These are phyloP conservation scores for Motacilla alba DNA, from an alignment of 2,113 vertebrate species.

Conservation along the genomic window DNA sequence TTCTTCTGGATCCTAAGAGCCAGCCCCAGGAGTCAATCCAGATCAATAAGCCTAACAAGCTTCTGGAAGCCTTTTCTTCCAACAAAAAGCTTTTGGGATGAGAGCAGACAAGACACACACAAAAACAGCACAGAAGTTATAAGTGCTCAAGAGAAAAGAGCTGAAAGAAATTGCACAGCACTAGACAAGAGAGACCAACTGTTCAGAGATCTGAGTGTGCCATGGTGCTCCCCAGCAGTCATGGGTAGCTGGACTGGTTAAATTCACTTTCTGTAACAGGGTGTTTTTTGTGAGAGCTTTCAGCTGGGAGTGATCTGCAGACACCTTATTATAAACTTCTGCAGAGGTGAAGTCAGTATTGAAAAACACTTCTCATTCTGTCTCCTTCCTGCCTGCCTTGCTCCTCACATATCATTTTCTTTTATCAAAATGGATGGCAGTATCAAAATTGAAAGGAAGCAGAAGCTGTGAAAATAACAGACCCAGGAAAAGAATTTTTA, in stretches of 20 bases:
- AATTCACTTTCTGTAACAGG: constrained; percentile 1
- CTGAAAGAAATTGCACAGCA: not conserved
- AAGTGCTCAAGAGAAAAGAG: not conserved
- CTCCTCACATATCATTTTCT: constrained; percentile 62
- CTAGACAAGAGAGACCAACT: not conserved
- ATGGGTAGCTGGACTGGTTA: not conserved
- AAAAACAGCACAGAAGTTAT: not conserved
- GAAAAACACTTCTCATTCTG: constrained; percentile 57
- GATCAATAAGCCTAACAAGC: not conserved
- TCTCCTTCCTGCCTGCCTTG: constrained; percentile 51
- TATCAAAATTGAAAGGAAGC: constrained; percentile 62
- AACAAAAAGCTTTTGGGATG: not conserved
- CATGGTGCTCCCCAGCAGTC: not conserved
- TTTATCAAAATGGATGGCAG: constrained; percentile 58
- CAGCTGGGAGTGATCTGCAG: constrained; percentile 36
- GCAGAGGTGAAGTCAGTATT: constrained; percentile 35
- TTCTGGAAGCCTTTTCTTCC: not conserved
- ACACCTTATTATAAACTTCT: constrained; percentile 65
- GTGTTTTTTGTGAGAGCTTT: constrained; percentile 51
- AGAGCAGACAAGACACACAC: not conserved
- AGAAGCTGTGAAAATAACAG: constrained; percentile 67
- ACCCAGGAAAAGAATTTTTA: constrained; percentile 65
- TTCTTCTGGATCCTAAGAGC: not conserved
- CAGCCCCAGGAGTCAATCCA: not conserved
- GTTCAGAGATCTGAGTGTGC: not conserved